Conservation (phyloP, 2,888 invertebrate species). For the Stenolophus ochropezus region DNA sequence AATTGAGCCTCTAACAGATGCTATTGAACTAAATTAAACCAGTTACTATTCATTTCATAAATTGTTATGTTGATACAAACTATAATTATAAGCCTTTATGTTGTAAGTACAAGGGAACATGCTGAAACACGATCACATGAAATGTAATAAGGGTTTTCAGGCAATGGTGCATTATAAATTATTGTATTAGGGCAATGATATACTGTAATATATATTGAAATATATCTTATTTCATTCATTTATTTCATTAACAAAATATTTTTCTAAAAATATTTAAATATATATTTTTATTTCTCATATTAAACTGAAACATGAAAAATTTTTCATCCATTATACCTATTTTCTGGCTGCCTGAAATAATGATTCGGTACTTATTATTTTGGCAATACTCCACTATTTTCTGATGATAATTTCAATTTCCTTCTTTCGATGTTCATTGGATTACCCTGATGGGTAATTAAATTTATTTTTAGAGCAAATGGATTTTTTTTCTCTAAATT, state of each 20-base stretch:
- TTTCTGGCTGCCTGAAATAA: too few species aligned
- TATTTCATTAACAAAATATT: too few species aligned
- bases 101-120: neutral
- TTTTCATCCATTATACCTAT: too few species aligned
- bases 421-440: neutral
- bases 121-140: neutral
- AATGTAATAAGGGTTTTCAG: neutral
- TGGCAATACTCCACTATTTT: neutral
- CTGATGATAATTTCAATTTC: neutral
- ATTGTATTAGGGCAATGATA: too few species aligned
- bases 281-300: too few species aligned
- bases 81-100: neutral
- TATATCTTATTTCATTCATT: too few species aligned
- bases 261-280: too few species aligned
- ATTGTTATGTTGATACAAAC: neutral
- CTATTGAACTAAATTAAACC: constrained; percentile 1
- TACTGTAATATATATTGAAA: too few species aligned
- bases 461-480: constrained; percentile 6
- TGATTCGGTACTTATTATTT: too few species aligned
- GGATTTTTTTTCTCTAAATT: constrained; percentile 23
- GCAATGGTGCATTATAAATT: neutral
- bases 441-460: neutral
- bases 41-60: neutral
- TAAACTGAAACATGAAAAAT: too few species aligned
- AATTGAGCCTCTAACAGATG: neutral